Evolutionary conservation across 2,797 vertebrate genomes (phyloP), one percentile per base, ranked within the genome.

Genomic region (Schizopygopsis pylzovi): DNA sequence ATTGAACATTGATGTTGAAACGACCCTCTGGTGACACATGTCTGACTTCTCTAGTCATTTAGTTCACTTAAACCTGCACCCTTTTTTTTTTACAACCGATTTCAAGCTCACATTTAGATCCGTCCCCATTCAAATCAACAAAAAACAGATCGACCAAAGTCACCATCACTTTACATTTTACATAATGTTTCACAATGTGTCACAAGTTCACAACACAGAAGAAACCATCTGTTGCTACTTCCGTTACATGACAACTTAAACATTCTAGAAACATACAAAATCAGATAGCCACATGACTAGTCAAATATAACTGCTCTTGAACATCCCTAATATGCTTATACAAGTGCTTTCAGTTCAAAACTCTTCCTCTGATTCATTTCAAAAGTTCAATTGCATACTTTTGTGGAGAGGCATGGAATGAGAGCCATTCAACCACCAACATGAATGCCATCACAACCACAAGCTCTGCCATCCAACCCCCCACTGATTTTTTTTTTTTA

Each of bases 331-430:
- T 59, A 59, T 67, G 22, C 45, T 77, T n/a, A 83, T 54, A 25
- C 73, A 41, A 67, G 72, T 65, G 47, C 37, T 43, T 76, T 54
- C 45, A 77, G 47, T 54, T 65, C 73, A 77, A 84, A 84, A 77
- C 47, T 56, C 22, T 18, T 54, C 22, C 49, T 43, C 15, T 82
- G 49, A 82, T 39, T 70, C 12, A 70, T 54, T 71, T 56, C 12
- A 59, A 56, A 56, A 56, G 22, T 56, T 82, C 22, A 82, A 72
- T 13, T 28, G 52, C 22, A 83, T 28, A 54, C 45, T 67, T 83
- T 76, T 68, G 15, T 25, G 37, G 25, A 73, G 10, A 84, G 73
- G 10, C 82, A 83, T 76, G 22, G 28, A 52, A 54, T 28, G 41
- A 63, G n/a, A 79, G 41, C 22, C 15, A 15, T 68, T 33, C 61